Conservation (phyloP, 2,888 invertebrate genomes). For the Heteromyza rotundicornis region DNA sequence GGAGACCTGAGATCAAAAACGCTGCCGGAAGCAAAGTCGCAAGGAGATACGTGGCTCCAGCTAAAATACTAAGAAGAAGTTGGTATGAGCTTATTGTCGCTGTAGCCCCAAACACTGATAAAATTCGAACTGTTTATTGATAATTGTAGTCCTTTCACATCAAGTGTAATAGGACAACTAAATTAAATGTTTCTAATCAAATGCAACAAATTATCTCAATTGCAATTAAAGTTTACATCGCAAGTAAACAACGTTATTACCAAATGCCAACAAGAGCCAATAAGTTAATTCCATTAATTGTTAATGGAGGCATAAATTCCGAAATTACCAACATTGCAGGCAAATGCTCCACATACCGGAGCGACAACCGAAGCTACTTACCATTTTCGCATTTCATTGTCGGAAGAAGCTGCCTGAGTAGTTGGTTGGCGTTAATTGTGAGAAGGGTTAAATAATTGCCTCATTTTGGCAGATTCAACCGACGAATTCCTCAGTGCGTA, state of each 20-base stretch:
- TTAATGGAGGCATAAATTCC: not conserved
- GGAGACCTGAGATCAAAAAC: too few species aligned
- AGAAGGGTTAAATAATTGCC: conserved; percentile 40
- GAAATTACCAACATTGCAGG: conserved; percentile 10
- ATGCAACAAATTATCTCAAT: too few species aligned
- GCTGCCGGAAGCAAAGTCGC: too few species aligned
- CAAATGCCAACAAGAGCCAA: not conserved
- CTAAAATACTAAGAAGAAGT: too few species aligned
- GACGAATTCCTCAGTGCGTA: not conserved
- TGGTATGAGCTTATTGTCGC: too few species aligned
- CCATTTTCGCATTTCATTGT: not conserved
- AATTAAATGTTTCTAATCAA: too few species aligned
- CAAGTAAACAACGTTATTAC: conserved; percentile 6
- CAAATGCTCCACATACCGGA: conserved; percentile 14
- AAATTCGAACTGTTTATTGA: too few species aligned
- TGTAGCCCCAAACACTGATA: too few species aligned
- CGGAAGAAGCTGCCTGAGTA: not conserved
- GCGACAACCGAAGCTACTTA: not conserved
- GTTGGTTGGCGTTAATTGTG: conserved; percentile 8
- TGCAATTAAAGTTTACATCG: too few species aligned
- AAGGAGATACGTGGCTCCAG: too few species aligned
- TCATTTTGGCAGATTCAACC: conserved; percentile 27
- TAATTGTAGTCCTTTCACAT: too few species aligned
- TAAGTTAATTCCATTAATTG: conserved; percentile 3
- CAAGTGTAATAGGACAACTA: too few species aligned